Evolutionary conservation across 2,888 invertebrate genomes (phyloP).

Genomic region (Idaea aversata): DNA sequence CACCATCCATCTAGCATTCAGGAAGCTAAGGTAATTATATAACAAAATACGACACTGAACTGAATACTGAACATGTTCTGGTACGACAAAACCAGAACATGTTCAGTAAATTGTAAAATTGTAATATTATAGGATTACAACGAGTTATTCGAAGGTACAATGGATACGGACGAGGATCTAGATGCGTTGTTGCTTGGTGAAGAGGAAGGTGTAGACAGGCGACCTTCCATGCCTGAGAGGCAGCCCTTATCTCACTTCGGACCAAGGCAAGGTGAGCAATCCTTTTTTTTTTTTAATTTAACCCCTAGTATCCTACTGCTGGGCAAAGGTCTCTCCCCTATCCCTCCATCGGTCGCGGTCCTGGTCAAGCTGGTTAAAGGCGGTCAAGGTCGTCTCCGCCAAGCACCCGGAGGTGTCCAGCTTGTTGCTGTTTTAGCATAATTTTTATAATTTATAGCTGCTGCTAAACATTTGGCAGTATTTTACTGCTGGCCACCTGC

Average conservation of each 20-base stretch:
- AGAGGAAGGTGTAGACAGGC: conserved; percentile 82
- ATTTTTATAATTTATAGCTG: too few species aligned
- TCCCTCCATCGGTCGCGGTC: too few species aligned
- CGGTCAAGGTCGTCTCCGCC: too few species aligned
- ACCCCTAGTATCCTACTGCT: too few species aligned
- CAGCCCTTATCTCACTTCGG: conserved; percentile 92
- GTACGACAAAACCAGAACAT: not conserved
- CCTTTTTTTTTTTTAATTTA: conserved; percentile 3
- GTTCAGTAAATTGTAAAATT: not conserved
- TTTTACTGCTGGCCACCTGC: too few species aligned
- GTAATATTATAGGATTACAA: conserved; percentile 86
- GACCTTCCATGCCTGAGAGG: conserved; percentile 86
- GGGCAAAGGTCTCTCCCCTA: too few species aligned
- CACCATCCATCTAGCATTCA: conserved; percentile 77
- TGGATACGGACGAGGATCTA: conserved; percentile 88
- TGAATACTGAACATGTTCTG: not conserved
- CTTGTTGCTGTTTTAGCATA: too few species aligned
- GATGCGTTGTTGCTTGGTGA: conserved; percentile 90
- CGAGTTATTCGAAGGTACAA: conserved; percentile 91
- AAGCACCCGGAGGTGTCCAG: too few species aligned
- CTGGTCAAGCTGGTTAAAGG: too few species aligned
- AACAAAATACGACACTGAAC: too few species aligned
- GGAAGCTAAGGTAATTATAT: conserved; percentile 67
- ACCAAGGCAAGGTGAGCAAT: conserved; percentile 84
- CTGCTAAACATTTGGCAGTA: too few species aligned